Conservation (phyloP, 2,113 vertebrate species). For the Hystrix brachyura region DNA sequence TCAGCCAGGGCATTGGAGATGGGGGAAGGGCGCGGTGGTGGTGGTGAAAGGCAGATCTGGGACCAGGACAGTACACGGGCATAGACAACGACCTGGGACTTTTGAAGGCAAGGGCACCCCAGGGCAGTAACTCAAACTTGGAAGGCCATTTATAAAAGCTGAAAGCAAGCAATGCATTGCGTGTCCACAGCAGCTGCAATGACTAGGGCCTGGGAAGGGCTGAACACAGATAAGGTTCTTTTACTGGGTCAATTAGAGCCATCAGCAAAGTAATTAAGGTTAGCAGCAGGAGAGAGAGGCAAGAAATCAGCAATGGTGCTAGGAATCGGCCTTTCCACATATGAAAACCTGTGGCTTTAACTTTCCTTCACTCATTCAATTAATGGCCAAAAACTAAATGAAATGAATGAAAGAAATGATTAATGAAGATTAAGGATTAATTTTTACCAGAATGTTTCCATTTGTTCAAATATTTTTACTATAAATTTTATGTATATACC, state of each 20-base stretch:
- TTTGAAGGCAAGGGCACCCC: background rate
- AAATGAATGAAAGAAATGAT: background rate
- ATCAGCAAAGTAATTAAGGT: conserved; percentile 81
- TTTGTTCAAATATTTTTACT: conserved; percentile 16
- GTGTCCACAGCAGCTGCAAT: background rate
- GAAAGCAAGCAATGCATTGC: background rate
- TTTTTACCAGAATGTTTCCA: conserved; percentile 31
- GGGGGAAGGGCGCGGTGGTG: rapidly evolving
- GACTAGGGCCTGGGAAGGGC: conserved; percentile 13
- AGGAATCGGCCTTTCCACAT: conserved; percentile 56
- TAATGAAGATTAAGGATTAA: background rate
- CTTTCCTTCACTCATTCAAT: conserved; percentile 74
- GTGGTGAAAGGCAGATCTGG: background rate
- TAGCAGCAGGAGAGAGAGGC: conserved; percentile 72
- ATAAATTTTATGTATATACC: background rate
- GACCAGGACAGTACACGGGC: background rate
- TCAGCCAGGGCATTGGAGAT: background rate
- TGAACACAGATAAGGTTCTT: conserved; percentile 21
- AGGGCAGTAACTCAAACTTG: background rate
- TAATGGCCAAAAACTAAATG: conserved; percentile 13
- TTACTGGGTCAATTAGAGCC: conserved; percentile 77
- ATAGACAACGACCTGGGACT: background rate
- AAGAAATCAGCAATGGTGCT: conserved; percentile 7
- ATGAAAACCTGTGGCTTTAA: conserved; percentile 49
- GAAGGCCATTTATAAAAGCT: background rate